These are phyloP conservation scores for Natrix natrix DNA, from an alignment of 2,797 vertebrate genomes.

Conservation along the genomic window DNA sequence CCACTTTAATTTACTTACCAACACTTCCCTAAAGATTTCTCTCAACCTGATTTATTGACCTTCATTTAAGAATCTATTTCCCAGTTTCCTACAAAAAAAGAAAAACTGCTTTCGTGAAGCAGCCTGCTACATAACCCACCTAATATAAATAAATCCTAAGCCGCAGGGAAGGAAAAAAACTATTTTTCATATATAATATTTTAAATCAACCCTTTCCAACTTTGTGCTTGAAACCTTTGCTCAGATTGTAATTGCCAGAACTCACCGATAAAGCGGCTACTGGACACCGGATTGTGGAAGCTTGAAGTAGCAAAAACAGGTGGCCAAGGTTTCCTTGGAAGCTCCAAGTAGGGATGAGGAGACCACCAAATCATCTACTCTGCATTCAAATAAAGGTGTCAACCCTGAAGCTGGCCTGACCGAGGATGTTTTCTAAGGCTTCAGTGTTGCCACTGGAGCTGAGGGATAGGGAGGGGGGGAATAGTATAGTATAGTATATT, in stretches of 20 bases:
- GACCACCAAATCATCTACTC: not conserved
- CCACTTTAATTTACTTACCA: not conserved
- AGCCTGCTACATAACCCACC: not conserved
- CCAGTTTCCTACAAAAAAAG: not conserved
- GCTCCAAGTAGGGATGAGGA: not conserved
- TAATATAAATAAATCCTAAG: not conserved
- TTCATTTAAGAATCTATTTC: slow-evolving; percentile 10
- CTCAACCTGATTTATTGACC: not conserved
- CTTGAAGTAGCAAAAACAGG: not conserved
- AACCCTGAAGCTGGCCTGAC: no score
- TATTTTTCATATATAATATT: not conserved
- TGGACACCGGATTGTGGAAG: not conserved
- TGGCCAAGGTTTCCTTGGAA: not conserved
- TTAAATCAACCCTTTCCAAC: not conserved
- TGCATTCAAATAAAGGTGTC: not conserved
- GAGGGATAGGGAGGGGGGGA: no score
- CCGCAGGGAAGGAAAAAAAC: not conserved
- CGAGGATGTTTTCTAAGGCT: no score
- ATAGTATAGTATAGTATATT: no score
- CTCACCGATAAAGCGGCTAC: not conserved
- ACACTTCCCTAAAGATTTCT: slow-evolving; percentile 1
- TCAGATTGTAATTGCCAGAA: not conserved
- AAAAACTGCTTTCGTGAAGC: not conserved
- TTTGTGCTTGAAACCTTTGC: not conserved
- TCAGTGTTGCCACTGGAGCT: no score